Conservation (phyloP, 2,888 invertebrate genomes). For the Caenorhabditis afra region DNA sequence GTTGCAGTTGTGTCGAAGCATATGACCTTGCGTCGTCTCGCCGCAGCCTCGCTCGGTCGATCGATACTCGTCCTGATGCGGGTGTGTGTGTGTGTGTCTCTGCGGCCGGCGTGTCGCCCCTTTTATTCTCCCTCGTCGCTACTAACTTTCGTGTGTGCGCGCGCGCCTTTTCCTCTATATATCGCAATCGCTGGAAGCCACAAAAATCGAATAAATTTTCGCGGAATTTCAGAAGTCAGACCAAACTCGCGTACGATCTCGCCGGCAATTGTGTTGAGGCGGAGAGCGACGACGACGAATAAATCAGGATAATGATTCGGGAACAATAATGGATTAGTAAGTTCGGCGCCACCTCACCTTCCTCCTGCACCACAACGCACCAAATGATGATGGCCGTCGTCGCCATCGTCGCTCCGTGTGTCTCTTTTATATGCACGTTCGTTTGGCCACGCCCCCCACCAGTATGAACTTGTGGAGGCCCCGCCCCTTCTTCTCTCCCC, state of each 20-base stretch:
- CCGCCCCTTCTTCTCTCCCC: conserved; percentile 47
- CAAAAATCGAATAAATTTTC: conserved; percentile 4
- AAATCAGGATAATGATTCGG: conserved; percentile 51
- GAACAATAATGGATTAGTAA: conserved; percentile 50
- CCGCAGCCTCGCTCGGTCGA: conserved; percentile 38
- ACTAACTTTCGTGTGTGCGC: conserved; percentile 44
- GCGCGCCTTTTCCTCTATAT: conserved; percentile 27
- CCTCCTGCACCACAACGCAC: conserved; percentile 11
- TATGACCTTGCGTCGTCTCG: conserved; percentile 51
- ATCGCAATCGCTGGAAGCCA: neutral
- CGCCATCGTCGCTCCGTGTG: conserved; percentile 41
- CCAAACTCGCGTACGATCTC: conserved; percentile 21
- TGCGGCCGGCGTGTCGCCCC: conserved; percentile 44
- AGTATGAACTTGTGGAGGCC: conserved; percentile 56
- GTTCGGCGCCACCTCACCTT: neutral
- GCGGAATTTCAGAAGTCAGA: conserved; percentile 14
- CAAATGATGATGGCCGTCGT: neutral
- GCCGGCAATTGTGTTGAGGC: conserved; percentile 21
- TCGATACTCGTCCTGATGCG: conserved; percentile 37
- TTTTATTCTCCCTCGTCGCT: conserved; percentile 41
- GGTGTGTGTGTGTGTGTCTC: conserved; percentile 52
- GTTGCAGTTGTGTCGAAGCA: conserved; percentile 52
- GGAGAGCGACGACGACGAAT: conserved; percentile 27
- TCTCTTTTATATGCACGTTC: conserved; percentile 58
- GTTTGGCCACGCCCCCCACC: conserved; percentile 49